phyloP scores from a whole-genome alignment of 35 echinoderm and acorn worm species.

The Lytechinus pictus region DNA sequence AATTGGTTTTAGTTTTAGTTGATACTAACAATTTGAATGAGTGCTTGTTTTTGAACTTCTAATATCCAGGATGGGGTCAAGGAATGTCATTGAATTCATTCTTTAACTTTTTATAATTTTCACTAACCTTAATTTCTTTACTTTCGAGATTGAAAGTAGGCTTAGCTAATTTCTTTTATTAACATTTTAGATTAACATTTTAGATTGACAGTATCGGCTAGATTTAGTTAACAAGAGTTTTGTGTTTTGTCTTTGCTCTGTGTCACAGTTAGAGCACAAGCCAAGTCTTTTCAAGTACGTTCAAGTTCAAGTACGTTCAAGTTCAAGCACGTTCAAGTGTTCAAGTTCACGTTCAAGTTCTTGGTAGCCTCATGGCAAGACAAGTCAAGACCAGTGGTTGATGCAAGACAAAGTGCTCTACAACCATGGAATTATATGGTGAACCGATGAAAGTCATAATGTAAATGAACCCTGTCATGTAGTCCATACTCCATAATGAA shows the following conservation, averaged over 20 bases:
- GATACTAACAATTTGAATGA: neutral
- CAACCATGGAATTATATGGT: neutral
- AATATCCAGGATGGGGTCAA: neutral
- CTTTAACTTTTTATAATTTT: neutral
- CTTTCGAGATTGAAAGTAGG: neutral
- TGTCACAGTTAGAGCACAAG: slow-evolving; percentile 46
- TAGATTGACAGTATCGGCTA: no score
- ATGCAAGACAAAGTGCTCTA: neutral
- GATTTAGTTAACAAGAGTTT: neutral
- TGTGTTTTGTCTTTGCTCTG: slow-evolving; percentile 41
- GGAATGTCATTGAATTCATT: neutral
- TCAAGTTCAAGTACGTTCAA: neutral
- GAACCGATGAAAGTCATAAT: slow-evolving; percentile 21
- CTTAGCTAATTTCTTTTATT: neutral
- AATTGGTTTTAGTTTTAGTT: neutral
- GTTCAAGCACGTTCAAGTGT: neutral
- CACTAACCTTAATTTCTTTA: neutral
- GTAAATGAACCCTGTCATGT: neutral
- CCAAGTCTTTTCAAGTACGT: slow-evolving; percentile 31
- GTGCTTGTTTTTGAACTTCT: neutral
- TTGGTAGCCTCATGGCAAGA: slow-evolving; percentile 28
- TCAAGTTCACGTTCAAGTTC: slow-evolving; percentile 31
- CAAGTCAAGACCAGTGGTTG: slow-evolving; percentile 23
- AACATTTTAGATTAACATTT: neutral
- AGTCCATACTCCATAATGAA: no score